Conservation (phyloP, 1,140 invertebrate species). For the Trialeurodes vaporariorum region DNA sequence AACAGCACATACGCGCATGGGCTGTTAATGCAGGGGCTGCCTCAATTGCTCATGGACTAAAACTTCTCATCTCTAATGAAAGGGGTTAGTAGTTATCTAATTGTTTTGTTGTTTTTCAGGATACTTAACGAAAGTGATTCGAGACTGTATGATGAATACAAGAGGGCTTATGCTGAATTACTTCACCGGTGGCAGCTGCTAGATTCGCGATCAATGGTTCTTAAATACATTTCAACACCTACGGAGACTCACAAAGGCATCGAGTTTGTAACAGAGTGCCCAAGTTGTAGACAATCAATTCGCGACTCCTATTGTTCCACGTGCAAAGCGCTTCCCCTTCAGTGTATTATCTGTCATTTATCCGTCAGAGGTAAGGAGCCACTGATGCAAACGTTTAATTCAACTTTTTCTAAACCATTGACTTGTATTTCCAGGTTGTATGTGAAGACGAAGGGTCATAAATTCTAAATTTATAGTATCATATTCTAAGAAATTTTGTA, state of each 20-base stretch:
- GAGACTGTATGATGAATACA: slow-evolving; percentile 66
- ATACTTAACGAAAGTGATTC: background rate
- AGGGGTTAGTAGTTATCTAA: too few relatives aligned
- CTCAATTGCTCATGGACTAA: too few relatives aligned
- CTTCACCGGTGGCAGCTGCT: slow-evolving; percentile 71
- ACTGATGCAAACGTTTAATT: too few relatives aligned
- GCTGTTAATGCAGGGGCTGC: too few relatives aligned
- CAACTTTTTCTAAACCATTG: too few relatives aligned
- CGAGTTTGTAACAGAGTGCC: slow-evolving; percentile 65
- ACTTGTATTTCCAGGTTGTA: too few relatives aligned
- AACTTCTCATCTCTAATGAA: too few relatives aligned
- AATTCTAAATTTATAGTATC: too few relatives aligned
- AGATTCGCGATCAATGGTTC: slow-evolving; percentile 66
- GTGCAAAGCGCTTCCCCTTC: slow-evolving; percentile 57
- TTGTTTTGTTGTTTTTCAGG: background rate
- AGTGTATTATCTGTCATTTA: slow-evolving; percentile 73
- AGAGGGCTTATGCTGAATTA: slow-evolving; percentile 77
- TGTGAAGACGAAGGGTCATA: too few relatives aligned
- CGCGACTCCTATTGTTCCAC: slow-evolving; percentile 45
- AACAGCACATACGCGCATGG: too few relatives aligned
- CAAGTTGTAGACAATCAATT: slow-evolving; percentile 45
- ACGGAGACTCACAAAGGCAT: slow-evolving; percentile 50
- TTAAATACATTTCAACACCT: slow-evolving; percentile 57
- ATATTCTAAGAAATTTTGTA: too few relatives aligned
- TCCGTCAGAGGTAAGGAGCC: slow-evolving; percentile 68